phyloP scores from a whole-genome alignment of 2,888 invertebrate species.

The Cremastinae sp. region DNA sequence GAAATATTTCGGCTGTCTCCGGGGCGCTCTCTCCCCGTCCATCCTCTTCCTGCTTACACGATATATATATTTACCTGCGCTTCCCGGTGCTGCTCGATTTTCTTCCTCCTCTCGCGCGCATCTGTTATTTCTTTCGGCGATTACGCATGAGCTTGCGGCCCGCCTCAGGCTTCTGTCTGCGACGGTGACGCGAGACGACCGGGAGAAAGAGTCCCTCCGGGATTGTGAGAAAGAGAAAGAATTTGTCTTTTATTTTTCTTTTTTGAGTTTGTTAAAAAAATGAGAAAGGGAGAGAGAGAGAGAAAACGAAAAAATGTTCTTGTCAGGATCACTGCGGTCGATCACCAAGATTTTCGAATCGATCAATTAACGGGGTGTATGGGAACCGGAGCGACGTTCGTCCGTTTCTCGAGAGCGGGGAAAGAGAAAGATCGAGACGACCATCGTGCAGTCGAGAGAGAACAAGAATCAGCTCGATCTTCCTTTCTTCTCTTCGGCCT shows the following conservation, averaged over 20 bases:
- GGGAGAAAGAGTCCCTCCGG: conserved; percentile 20
- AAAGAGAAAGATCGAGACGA: conserved; percentile 38
- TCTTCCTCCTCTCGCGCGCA: conserved; percentile 39
- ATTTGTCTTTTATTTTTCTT: conserved; percentile 32
- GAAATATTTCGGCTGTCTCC: conserved; percentile 76
- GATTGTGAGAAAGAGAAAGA: conserved; percentile 9
- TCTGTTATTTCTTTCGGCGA: conserved; percentile 48
- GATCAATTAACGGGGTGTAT: conserved; percentile 81
- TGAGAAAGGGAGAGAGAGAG: conserved; percentile 10
- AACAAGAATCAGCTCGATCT: conserved; percentile 74
- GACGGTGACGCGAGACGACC: conserved; percentile 53
- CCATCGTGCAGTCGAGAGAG: conserved; percentile 11
- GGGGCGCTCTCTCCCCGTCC: conserved; percentile 44
- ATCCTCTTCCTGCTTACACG: conserved; percentile 58
- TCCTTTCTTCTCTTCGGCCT: conserved; percentile 66
- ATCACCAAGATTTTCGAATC: conserved; percentile 80
- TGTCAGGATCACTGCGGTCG: conserved; percentile 71
- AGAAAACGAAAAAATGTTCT: conserved; percentile 57
- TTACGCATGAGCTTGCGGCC: conserved; percentile 27
- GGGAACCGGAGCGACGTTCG: conserved; percentile 77
- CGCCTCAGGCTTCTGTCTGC: conserved; percentile 41
- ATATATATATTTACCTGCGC: conserved; percentile 41
- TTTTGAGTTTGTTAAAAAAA: conserved; percentile 31
- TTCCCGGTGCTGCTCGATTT: conserved; percentile 31
- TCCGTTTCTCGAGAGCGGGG: conserved; percentile 64